Evolutionary conservation across 1,140 invertebrate genomes (phyloP).

Genomic region (Leptinotarsa texana): DNA sequence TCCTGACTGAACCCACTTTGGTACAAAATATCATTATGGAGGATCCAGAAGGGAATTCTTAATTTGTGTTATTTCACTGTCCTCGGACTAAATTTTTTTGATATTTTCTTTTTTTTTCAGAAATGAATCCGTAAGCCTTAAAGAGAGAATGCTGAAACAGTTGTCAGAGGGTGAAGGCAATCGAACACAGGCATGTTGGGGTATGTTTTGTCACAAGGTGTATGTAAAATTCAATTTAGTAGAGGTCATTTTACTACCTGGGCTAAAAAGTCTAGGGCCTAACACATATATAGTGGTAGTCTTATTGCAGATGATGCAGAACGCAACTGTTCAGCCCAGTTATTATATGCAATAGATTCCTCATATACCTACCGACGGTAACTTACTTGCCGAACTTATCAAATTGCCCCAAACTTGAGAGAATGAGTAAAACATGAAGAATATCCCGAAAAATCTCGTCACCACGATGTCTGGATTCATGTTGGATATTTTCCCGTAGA

Average conservation of each 20-base stretch:
- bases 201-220: too few species aligned
- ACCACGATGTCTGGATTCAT: constrained; percentile 72
- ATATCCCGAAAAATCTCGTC: constrained; percentile 85
- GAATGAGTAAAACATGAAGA: constrained; percentile 93
- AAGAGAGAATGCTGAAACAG: not conserved
- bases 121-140: not conserved
- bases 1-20: not conserved
- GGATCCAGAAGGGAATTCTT: not conserved
- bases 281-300: too few species aligned
- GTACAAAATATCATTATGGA: not conserved
- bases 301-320: too few species aligned
- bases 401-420: constrained; percentile 92
- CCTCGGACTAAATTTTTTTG: not conserved
- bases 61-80: not conserved
- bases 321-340: too few species aligned
- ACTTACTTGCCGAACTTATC: constrained; percentile 79
- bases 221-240: too few species aligned
- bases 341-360: too few species aligned
- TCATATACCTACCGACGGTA: too few species aligned
- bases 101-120: not conserved
- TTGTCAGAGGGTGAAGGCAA: not conserved
- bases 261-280: too few species aligned
- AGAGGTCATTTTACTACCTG: too few species aligned
- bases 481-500: constrained; percentile 69
- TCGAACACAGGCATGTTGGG: not conserved